Base-by-base conservation (phyloP, 2,113 vertebrate genomes). In the Actenoides lindsayi region DNA sequence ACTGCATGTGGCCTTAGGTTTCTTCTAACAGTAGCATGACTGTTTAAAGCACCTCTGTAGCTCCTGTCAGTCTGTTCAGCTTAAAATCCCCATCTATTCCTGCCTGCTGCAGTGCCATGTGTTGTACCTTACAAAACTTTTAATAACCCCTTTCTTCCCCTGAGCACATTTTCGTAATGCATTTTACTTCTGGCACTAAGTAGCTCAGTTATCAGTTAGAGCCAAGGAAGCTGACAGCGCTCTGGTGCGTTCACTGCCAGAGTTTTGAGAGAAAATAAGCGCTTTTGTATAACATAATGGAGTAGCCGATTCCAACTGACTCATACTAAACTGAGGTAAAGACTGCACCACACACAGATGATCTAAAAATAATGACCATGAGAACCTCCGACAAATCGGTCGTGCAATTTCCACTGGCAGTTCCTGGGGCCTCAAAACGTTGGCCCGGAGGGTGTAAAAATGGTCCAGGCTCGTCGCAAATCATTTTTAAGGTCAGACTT, bases 341-440 rank as follows among this genome's bases (percentile, higher is more conserved):
- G 68, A 18, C 60, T 74, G 39, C 65, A 44, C 91, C 91, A 86
- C 84, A 82, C 91, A 86, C 91, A 91, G 91, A 86, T 54, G 60
- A 86, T 57, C 92, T 91, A 74, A 91, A 91, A 93, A 85, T 85
- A 82, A 93, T 67, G n/a, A 78, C 42, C 70, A 68, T 54, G 70
- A 86, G 65, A 89, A 95, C 50, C 67, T 91, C 94, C 67, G 44
- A 28, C 65, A 54, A 48, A 86, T 74, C 71, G 41, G 16, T 75
- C 67, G 53, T 41, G 62, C 28, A 50, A 3, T 90, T 89, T 67
- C 86, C 67, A 62, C 77, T 50, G 8, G 50, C 46, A 56, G 73
- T 41, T 88, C 75, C 87, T 82, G 69, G 16, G 60, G 70, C 69
- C 60, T 73, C 87, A 65, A 25, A 85, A 41, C 0, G 0, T 24